Conservation (phyloP, 2,888 invertebrate genomes). For the Ecdyonurus torrentis region DNA sequence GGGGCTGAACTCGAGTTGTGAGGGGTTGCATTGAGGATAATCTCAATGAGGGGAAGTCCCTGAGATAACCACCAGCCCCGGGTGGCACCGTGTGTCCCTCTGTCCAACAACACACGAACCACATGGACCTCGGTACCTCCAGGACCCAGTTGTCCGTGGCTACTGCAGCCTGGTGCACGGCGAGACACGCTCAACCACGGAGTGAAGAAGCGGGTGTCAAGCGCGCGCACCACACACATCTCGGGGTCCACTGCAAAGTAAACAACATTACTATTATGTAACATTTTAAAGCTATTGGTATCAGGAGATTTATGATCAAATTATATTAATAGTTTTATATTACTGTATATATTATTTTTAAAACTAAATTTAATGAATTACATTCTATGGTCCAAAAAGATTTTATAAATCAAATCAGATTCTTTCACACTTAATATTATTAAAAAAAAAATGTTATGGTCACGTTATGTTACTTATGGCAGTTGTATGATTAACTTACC, state of each 20-base stretch:
- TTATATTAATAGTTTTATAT: no score
- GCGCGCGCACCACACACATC: slow-evolving; percentile 13
- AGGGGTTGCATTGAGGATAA: slow-evolving; percentile 1
- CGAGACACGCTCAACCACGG: slow-evolving; percentile 13
- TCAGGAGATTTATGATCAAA: no score
- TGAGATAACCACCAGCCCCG: slow-evolving; percentile 33
- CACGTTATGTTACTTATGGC: no score
- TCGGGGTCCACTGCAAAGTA: slow-evolving; percentile 11
- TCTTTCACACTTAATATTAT: no score
- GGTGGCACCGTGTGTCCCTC: slow-evolving; percentile 28
- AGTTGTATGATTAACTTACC: no score
- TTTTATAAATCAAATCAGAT: no score
- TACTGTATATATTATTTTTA: no score
- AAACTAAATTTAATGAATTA: no score
- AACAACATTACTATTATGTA: no score
- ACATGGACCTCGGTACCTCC: slow-evolving; percentile 8
- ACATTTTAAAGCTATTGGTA: no score
- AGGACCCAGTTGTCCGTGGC: slow-evolving; percentile 5
- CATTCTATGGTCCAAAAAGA: no score
- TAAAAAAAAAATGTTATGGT: no score
- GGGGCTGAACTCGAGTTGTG: slow-evolving; percentile 4
- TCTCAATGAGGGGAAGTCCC: slow-evolving; percentile 21
- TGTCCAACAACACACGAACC: slow-evolving; percentile 8
- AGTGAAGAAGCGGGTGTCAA: slow-evolving; percentile 14
- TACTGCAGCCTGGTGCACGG: slow-evolving; percentile 12